Conservation (phyloP, 2,888 invertebrate species). For the Athalia circularis region DNA sequence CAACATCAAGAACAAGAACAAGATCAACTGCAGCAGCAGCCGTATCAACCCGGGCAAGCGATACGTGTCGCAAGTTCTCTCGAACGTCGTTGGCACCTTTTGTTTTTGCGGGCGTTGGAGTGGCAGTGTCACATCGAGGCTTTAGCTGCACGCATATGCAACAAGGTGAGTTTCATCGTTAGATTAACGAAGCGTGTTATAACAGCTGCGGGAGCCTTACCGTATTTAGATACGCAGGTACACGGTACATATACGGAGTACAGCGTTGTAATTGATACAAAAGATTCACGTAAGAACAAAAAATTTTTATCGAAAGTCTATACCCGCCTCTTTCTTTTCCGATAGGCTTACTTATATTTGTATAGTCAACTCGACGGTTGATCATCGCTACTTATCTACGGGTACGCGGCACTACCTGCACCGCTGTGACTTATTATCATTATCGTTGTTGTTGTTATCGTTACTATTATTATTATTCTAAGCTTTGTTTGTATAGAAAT, state of each 20-base stretch:
- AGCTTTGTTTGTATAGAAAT: constrained; percentile 24
- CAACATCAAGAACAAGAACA: constrained; percentile 46
- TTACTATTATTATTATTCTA: background rate
- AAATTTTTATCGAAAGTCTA: too few relatives aligned
- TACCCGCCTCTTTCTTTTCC: too few relatives aligned
- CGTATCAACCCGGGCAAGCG: constrained; percentile 64
- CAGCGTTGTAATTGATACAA: too few relatives aligned
- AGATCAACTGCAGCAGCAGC: constrained; percentile 59
- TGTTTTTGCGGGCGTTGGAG: constrained; percentile 92
- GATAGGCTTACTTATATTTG: too few relatives aligned
- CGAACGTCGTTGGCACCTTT: constrained; percentile 92
- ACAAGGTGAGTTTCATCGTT: constrained; percentile 75
- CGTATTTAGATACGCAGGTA: too few relatives aligned
- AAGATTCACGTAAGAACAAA: too few relatives aligned
- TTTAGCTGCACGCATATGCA: constrained; percentile 82
- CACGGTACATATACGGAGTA: too few relatives aligned
- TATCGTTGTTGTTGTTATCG: too few relatives aligned
- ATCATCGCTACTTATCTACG: background rate
- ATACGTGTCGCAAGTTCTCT: constrained; percentile 81
- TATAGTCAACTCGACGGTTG: too few relatives aligned
- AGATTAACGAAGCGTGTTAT: background rate
- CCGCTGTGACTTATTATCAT: too few relatives aligned
- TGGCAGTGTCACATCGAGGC: constrained; percentile 94
- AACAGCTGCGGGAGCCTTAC: too few relatives aligned
- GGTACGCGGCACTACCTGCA: background rate